Base-by-base conservation (phyloP, 2,888 invertebrate genomes). In the Orgyia antiqua region DNA sequence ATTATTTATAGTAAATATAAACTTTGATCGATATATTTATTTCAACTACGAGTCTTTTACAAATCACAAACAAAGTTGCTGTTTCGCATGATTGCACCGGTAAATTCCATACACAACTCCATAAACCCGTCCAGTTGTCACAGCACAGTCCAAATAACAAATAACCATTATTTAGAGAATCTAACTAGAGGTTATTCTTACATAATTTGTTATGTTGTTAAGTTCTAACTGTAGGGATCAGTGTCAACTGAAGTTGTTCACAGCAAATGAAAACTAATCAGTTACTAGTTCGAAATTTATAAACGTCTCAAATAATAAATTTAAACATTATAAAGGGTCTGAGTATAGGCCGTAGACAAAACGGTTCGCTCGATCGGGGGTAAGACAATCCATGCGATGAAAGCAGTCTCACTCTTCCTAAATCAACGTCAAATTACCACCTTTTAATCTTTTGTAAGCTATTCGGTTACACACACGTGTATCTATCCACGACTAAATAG, bases 361-460 rank as follows among this genome's bases (percentile, higher is more conserved):
- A 67, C 66, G 58, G 39, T 55, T 58, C 57, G 52, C 56, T 52
- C 49, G 39, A 43, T 49, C 56, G 50, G 52, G 52, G 54, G 79
- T 77, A 80, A 82, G 76, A 78, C 78, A 75, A 79, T 74, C 72
- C 66, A 46, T 39, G 47, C 67, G 67, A 74, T 78, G 76, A 80
- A 72, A 78, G 74, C 64, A 47, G 47, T 42, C 55, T 56, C 52
- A 59, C 63, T 72, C 70, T 71, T 68, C 69, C 69, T 84, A 83
- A 80, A 83, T 84, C 84, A 84, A 83, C 58, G 84, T 84, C 84
- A 83, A 82, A 86, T 83, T 83, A 83, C 79, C 80, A 82, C 77
- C 74, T 80, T 77, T 74, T 83, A 83, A 84, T 80, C 83, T 79
- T 74, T 74, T 74, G 78, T 70, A 60, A 68, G 63, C 69, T 77